These are phyloP conservation scores for Brachycybe producta DNA, from an alignment of 2,888 invertebrate species.

Conservation along the genomic window DNA sequence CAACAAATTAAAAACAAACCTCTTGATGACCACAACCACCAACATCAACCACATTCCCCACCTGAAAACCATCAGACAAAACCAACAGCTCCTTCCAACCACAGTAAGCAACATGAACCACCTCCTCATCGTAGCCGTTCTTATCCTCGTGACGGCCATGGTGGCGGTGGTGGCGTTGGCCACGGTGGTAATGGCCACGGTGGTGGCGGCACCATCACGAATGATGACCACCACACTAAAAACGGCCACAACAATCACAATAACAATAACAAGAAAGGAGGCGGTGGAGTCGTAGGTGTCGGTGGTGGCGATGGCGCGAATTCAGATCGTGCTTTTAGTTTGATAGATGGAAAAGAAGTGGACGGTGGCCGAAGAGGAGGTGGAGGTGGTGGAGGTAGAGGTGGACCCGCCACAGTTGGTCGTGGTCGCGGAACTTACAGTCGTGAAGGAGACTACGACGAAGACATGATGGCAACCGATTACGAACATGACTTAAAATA, in stretches of 20 bases:
- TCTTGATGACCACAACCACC: not conserved
- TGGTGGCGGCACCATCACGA: not conserved
- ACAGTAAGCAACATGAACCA: not conserved
- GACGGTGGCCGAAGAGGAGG: not conserved
- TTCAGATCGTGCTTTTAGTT: conserved; percentile 4
- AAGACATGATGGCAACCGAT: not conserved
- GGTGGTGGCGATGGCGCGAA: not conserved
- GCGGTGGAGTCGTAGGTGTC: too few species aligned
- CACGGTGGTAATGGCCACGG: not conserved
- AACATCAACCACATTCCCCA: not conserved
- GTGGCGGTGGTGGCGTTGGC: not conserved
- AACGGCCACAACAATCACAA: not conserved
- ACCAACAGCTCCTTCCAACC: not conserved
- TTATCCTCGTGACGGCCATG: conserved; percentile 7
- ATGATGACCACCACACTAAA: not conserved
- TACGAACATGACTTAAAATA: conserved; percentile 1
- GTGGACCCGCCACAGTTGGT: not conserved
- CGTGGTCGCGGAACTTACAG: conserved; percentile 1
- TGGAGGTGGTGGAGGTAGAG: conserved; percentile 1
- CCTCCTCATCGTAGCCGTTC: conserved; percentile 11
- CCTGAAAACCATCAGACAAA: not conserved
- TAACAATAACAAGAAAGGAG: not conserved
- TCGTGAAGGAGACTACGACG: not conserved
- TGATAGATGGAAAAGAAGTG: conserved; percentile 10
- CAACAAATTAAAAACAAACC: conserved; percentile 13